Evolutionary conservation across 2,888 invertebrate genomes (phyloP), one percentile per base, ranked within the genome.

Genomic region (Sphaerophoria taeniata): DNA sequence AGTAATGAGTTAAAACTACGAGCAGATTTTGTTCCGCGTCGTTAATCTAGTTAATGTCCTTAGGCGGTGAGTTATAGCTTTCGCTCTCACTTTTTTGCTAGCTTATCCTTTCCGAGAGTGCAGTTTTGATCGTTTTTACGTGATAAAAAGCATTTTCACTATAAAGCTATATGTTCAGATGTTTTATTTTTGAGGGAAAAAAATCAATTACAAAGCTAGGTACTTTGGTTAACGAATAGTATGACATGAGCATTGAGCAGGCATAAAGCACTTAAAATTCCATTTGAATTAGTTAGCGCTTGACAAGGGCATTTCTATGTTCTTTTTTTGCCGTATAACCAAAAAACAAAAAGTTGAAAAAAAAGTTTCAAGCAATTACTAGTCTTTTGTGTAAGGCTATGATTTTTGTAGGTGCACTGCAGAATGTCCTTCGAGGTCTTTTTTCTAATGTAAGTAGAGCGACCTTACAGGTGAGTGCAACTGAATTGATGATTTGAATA

Each of bases 1-100:
- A 85, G 73, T 85, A 85, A 85, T 85, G 70, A 81, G 77, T 85
- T 81, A 63, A 70, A 81, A 81, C 53, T 80, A 75, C 56, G 67
- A 84, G 79, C 79, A 75, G 79, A 84, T 84, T 84, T 75, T 47
- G 47, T 65, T 60, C 24, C 60, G 16, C 39, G 71, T 67, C 75
- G 84, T 84, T 80, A 80, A 85, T 77, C 56, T 70, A 73, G 53
- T 69, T 79, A 84, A 83, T 79, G 83, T 53, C 36, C 39, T 60
- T 9, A 9, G 43, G 3, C 6, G 60, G 60, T 6, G 1, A 3
- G 6, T 2, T 2, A 5, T 24, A 24, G 3, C 24, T 2, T 4
- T 16, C 39, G 12, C 56, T 33, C 12, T n/a, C 31, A 6, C 34
- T 7, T 49, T 14, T 6, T 49, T 14, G 49, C 16, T 16, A 7